Percentiles rank a stretch among this genome's conserved stretches.
Conservation (phyloP, 2,113 vertebrate species). For the Chamaetylas fuelleborni region DNA sequence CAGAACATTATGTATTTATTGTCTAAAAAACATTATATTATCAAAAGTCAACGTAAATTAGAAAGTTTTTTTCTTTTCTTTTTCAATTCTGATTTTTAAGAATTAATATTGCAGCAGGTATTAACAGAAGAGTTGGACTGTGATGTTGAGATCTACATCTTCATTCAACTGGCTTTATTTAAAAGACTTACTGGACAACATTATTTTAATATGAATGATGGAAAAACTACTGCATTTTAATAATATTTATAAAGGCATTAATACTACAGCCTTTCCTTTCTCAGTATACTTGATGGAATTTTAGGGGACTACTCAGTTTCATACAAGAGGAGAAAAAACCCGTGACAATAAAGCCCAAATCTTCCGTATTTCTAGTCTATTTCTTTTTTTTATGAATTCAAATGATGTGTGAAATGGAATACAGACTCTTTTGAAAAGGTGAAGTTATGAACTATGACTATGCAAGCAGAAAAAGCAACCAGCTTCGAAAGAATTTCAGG, state of each 20-base stretch:
- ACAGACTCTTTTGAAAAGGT: conserved; percentile 3
- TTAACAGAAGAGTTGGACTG: neutral
- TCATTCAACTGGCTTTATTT: neutral
- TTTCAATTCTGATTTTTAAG: neutral
- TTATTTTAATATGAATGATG: neutral
- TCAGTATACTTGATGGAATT: neutral
- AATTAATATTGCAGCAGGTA: neutral
- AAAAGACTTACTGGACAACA: neutral
- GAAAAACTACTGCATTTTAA: neutral
- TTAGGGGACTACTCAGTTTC: neutral
- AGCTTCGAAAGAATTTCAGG: neutral
- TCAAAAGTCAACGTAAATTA: neutral
- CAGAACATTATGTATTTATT: neutral
- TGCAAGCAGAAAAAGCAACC: neutral
- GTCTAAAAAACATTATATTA: neutral
- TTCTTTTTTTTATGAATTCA: conserved; percentile 31
- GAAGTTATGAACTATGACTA: neutral
- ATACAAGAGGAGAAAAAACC: neutral
- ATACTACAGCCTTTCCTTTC: neutral
- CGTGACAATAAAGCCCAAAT: neutral
- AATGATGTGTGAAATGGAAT: conserved; percentile 48
- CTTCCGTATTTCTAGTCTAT: neutral
- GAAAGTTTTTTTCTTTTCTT: neutral
- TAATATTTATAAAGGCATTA: neutral
- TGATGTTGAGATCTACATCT: neutral